A percentile compares a stretch with the other conserved stretches of the same genome.
phyloP scores from a whole-genome alignment of 2,888 invertebrate species.

The Eucera pruinosa region DNA sequence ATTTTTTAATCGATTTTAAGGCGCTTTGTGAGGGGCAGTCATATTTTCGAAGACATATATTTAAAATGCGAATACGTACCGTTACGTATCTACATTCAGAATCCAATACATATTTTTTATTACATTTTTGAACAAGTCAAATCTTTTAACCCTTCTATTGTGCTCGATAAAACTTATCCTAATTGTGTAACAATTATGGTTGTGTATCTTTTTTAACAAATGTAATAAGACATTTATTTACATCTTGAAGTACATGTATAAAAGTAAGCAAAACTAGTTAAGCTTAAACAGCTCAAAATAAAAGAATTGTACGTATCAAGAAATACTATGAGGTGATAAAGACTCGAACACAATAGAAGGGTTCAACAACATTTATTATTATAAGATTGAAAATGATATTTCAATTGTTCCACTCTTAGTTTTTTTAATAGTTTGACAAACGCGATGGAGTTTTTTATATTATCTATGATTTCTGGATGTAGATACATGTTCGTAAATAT shows the following conservation, averaged over 20 bases:
- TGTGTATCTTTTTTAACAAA: no score
- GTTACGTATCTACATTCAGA: conserved; percentile 48
- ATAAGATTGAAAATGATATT: conserved; percentile 18
- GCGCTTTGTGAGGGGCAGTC: conserved; percentile 50
- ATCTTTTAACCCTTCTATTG: no score
- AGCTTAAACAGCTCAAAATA: no score
- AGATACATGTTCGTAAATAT: conserved; percentile 44
- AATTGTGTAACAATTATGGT: no score
- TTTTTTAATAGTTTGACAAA: neutral
- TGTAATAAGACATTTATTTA: no score
- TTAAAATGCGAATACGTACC: conserved; percentile 41
- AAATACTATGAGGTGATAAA: no score
- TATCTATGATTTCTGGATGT: conserved; percentile 40
- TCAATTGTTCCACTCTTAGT: neutral
- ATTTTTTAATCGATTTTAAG: conserved; percentile 68
- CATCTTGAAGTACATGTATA: no score
- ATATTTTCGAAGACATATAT: conserved; percentile 31
- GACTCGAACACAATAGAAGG: no score
- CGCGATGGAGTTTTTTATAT: conserved; percentile 4
- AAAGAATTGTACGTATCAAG: no score
- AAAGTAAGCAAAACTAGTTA: no score
- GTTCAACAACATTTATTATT: conserved; percentile 1
- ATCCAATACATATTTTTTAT: conserved; percentile 20
- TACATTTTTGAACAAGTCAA: no score
- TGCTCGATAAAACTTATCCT: no score